Evolutionary conservation across 2,888 invertebrate genomes (phyloP).

Genomic region (Luperina testacea): DNA sequence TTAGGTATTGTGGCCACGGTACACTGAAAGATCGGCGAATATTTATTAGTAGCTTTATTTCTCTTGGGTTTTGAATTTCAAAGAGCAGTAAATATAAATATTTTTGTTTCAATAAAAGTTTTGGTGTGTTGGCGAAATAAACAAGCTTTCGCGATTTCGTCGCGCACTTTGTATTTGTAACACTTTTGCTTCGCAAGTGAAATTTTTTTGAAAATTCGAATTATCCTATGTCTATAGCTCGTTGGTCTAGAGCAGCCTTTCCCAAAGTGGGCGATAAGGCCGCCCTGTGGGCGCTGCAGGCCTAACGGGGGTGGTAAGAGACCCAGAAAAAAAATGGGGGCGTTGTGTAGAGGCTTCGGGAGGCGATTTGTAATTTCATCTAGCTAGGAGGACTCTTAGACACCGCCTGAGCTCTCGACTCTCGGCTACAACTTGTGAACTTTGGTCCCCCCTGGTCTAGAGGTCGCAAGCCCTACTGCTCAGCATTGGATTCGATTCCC

Average conservation of each 20-base stretch:
- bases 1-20: constrained; percentile 51
- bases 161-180: neutral
- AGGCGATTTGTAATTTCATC: no score
- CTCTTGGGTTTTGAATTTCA: constrained; percentile 22
- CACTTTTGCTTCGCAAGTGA: neutral
- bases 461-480: neutral
- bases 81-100: constrained; percentile 1
- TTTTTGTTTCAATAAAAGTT: constrained; percentile 1
- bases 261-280: no score
- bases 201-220: neutral
- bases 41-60: constrained; percentile 52
- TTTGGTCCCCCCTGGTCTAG: no score
- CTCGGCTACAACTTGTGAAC: no score
- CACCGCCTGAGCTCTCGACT: no score
- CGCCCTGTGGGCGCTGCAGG: no score
- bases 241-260: no score
- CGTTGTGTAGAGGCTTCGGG: no score
- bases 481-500: neutral
- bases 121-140: neutral
- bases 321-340: no score
- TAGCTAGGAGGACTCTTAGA: no score
- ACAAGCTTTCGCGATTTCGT: neutral
- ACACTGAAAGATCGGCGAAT: constrained; percentile 57
- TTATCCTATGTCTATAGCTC: neutral
- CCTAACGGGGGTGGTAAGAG: no score